Evolutionary conservation across 2,113 vertebrate genomes (phyloP), one percentile per base, ranked within the genome.

Genomic region (Rhombomys opimus): DNA sequence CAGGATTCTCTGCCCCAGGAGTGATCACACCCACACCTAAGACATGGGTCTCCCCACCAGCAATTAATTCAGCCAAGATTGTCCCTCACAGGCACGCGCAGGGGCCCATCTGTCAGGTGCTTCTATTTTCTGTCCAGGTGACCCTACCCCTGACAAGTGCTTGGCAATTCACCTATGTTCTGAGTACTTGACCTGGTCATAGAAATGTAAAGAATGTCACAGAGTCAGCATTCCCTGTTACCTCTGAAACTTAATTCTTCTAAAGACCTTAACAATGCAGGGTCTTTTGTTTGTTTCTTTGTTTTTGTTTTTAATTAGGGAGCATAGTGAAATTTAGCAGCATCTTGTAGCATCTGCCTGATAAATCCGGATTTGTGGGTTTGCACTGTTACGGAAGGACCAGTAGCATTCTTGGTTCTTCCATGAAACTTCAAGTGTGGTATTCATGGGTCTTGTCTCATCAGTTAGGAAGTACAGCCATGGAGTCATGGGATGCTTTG

Each of bases 191-290:
- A 87, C 12, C 82, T 78, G 72, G 18, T 46, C 85, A 32, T 85
- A 72, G n/a, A 81, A 91, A 94, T 63, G 85, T 80, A 81, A 89
- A 89, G 89, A 86, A 41, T 84, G 72, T 87, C 75, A 95, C 20
- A 61, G 91, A 76, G 14, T 93, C 85, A 81, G 67, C 86, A 73
- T 68, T 85, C 38, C 89, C 65, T 57, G 72, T 57, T 80, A 72
- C 57, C 77, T 91, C 50, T 89, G 76, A 94, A 85, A 68, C 93
- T 92, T n/a, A 94, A 96, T 97, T 95, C 68, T 18, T 46, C 7
- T 18, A 89, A 86, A 89, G 81, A 70, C 77, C 54, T 82, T 61
- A 27, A 30, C 25, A 46, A 41, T 85, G 13, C 41, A 61, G 77
- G 46, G 46, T 46, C 5, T 46, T 46, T 46, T 46, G 46, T 30